Evolutionary conservation across 2,113 vertebrate species (phyloP), one percentile per base, ranked within the genome.

Genomic region (Camelus dromedarius): DNA sequence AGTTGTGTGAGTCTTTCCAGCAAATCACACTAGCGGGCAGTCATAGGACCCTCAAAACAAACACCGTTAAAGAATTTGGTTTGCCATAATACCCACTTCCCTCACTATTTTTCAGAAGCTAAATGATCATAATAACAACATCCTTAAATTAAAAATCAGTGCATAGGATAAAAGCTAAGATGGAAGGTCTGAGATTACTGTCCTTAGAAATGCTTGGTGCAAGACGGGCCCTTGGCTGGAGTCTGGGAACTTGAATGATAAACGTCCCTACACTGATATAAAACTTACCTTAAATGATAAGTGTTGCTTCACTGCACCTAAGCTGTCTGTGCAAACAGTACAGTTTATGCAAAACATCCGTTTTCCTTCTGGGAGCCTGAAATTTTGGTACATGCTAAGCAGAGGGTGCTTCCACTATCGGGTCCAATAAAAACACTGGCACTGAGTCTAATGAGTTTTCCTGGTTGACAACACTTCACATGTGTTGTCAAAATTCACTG

Each of bases 111-210:
- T 85, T 66, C 69, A 94, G 35, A 95, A 91, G 62, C 83, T 92
- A 85, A 52, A 75, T 73, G 42, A 56, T 64, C 60, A 56, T 81
- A 89, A 92, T 75, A n/a, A 77, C 8, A 72, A 91, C n/a, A 35
- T 89, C 19, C 82, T 85, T 52, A 93, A 92, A 89, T 70, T 13
- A 91, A 96, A 75, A 85, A 92, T 91, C 54, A 83, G 24, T 28
- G 5, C 69, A 38, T 26, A 89, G 50, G 5, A 69, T 38, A 91
- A 56, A 95, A 81, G 8, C 84, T 79, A 89, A 91, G 38, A 93
- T 2, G 30, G 10, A 28, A 76, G 64, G 13, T n/a, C 8, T 66
- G 38, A 72, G 48, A 79, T 3, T 93, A 42, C 30, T 82, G 56
- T 77, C n/a, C 70, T 81, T 75, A 93, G 54, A 81, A 89, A 92